Base-by-base conservation (phyloP, 2,888 invertebrate genomes). In the Andrena haemorrhoa region DNA sequence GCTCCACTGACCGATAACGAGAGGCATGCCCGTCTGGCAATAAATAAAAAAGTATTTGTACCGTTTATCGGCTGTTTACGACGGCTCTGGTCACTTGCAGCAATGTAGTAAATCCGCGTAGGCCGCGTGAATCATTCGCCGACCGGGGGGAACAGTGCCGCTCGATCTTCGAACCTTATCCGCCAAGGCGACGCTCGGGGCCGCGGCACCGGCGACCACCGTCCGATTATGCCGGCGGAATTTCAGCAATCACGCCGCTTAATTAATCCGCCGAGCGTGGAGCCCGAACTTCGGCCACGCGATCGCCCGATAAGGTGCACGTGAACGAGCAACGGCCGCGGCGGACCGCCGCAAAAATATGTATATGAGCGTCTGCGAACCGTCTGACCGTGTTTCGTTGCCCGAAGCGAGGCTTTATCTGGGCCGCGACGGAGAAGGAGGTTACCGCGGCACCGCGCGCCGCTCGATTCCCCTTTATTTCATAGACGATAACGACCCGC, bases 51-150 rank as follows among this genome's bases (percentile, higher is more conserved):
- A 61, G 82, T 86, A 79, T 84, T 88, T 86, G 77, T 74, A 80
- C 76, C 73, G 83, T 83, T 80, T 87, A 87, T 87, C 87, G 86
- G 79, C 47, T 89, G 84, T 89, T 89, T 89, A 86, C 85, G 82
- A 82, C 82, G 75, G 63, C 51, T 29, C 69, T 56, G 71, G 69
- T 76, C 71, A 90, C 88, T 90, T 87, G 89, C 89, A 82, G 80
- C 86, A 80, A 83, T 82, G 85, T 89, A 88, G 89, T 89, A 85
- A 90, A 91, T 83, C 83, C 83, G 89, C 88, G 89, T 89, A 89
- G 87, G 89, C 88, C 75, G 89, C 88, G 77, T 89, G 89, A 88
- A 89, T 89, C 89, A 89, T 86, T 89, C 83, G 84, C 75, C 70
- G 56, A 79, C 65, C 76, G 64, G 47, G 53, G 23, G 20, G 20